A percentile compares a stretch with the other conserved stretches of the same genome.
These are phyloP conservation scores for Sebastes trivittatus DNA, from an alignment of 2,797 vertebrate species.

Conservation along the genomic window DNA sequence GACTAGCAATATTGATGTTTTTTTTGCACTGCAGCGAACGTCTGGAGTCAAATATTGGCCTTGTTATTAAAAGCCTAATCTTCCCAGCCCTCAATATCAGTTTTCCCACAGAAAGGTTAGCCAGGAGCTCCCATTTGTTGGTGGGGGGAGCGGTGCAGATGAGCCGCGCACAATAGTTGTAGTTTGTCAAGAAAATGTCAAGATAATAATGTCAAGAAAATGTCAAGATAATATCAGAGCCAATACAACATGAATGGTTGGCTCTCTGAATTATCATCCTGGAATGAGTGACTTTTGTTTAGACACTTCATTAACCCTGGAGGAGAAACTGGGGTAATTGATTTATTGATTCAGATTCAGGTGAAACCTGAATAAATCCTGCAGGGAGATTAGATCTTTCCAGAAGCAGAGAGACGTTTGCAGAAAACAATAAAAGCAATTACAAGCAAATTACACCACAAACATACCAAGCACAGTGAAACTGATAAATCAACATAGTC, in stretches of 20 bases:
- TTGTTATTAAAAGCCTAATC: slow-evolving; percentile 63
- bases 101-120: slow-evolving; percentile 47
- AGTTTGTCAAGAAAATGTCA: slow-evolving; percentile 40
- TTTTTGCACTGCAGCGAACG: slow-evolving; percentile 21
- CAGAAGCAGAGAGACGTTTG: background rate
- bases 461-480: background rate
- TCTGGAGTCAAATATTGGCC: slow-evolving; percentile 51
- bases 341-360: background rate
- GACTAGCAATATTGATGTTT: slow-evolving; percentile 45
- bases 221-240: slow-evolving; percentile 45
- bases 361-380: background rate
- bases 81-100: slow-evolving; percentile 30
- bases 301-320: background rate
- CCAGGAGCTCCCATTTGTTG: background rate
- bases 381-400: background rate
- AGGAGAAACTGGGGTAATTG: background rate
- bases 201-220: slow-evolving; percentile 52
- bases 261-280: slow-evolving; percentile 8
- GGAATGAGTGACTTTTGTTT: background rate
- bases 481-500: background rate
- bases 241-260: slow-evolving; percentile 31
- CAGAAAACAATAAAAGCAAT: background rate
- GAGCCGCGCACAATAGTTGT: background rate
- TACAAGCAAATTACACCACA: background rate
- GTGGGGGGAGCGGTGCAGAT: background rate